A percentile compares a stretch with the other conserved stretches of the same genome.
These are phyloP conservation scores for Microcebus ravelobensis DNA, from an alignment of 2,113 vertebrate genomes.

Conservation along the genomic window DNA sequence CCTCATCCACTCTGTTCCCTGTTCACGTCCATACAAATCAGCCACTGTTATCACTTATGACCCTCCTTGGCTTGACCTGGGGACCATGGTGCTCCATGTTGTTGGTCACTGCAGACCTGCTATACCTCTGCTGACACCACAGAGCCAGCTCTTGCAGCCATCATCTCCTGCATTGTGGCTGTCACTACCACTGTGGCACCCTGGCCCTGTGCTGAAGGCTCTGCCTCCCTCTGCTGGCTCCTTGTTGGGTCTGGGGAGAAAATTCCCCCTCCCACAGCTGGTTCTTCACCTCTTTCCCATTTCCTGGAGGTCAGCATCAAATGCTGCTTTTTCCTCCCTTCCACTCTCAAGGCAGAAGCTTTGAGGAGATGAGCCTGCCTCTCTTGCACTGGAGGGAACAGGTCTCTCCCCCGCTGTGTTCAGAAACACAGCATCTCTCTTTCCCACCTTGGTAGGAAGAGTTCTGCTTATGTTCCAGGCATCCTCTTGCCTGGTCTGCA, in stretches of 20 bases:
- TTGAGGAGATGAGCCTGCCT: neutral
- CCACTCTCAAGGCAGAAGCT: neutral
- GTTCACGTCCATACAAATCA: neutral
- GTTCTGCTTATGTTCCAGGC: neutral
- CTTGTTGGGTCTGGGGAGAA: neutral
- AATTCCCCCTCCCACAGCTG: fast-evolving
- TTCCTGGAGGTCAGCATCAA: neutral
- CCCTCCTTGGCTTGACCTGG: neutral
- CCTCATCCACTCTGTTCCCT: neutral
- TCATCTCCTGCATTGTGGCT: neutral
- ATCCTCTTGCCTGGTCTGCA: neutral
- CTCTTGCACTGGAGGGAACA: neutral
- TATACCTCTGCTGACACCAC: neutral
- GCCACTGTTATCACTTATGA: neutral
- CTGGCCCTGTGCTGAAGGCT: neutral
- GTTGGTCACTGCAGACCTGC: neutral
- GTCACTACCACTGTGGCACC: too few relatives aligned
- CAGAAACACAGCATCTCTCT: neutral
- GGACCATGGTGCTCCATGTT: neutral
- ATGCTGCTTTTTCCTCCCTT: neutral
- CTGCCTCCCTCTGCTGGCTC: neutral
- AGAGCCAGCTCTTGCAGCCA: neutral
- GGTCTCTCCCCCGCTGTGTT: neutral
- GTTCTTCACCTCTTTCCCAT: neutral
- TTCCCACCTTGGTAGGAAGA: neutral